phyloP scores from a whole-genome alignment of 2,797 vertebrate genomes.

The Manis javanica region DNA sequence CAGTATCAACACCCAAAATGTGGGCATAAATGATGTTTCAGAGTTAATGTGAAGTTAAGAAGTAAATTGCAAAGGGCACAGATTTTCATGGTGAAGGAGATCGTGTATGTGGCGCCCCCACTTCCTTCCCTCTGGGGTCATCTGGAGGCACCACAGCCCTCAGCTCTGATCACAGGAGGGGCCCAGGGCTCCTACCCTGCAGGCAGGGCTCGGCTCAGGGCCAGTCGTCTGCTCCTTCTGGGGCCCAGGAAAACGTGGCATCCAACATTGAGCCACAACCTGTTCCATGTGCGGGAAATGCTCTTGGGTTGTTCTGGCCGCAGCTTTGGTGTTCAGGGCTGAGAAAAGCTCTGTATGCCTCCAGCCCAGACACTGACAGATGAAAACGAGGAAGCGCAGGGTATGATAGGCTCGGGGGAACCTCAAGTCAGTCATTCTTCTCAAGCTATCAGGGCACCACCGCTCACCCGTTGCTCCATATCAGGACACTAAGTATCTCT shows the following conservation, averaged over 20 bases:
- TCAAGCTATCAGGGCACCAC: background rate
- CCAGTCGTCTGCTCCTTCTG: background rate
- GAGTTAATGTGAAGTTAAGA: background rate
- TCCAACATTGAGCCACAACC: background rate
- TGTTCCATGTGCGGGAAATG: background rate
- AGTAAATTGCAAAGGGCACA: background rate
- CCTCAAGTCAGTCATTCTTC: background rate
- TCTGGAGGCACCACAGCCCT: background rate
- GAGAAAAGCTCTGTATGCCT: background rate
- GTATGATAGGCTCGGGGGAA: fast-evolving
- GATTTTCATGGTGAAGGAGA: background rate
- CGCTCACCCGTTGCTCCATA: background rate
- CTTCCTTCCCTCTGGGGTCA: background rate
- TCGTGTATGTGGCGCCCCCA: fast-evolving
- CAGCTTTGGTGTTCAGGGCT: background rate
- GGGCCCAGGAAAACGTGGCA: fast-evolving
- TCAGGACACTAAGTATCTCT: background rate
- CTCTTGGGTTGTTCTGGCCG: background rate
- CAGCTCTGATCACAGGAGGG: background rate
- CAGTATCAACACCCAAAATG: background rate
- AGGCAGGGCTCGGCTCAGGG: too few relatives aligned
- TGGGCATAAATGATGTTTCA: background rate
- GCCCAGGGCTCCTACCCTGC: background rate
- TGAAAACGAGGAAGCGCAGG: background rate
- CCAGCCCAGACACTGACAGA: background rate